These are phyloP conservation scores for Zeugodacus cucurbitae DNA, from an alignment of 1,140 invertebrate species.

Conservation along the genomic window DNA sequence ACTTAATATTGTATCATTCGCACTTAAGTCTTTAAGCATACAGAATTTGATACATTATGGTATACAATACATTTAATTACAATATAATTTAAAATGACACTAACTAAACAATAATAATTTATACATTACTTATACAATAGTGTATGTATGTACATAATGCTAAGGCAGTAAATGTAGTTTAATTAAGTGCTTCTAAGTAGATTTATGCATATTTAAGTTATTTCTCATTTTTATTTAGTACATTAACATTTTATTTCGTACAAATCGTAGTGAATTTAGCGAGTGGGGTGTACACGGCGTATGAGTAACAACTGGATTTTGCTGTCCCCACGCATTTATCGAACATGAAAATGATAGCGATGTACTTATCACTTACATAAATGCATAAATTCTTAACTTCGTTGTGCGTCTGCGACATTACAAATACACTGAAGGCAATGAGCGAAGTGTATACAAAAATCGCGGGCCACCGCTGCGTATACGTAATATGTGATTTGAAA, in stretches of 20 bases:
- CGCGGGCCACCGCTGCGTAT: neutral
- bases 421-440: neutral
- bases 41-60: neutral
- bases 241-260: neutral
- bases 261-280: neutral
- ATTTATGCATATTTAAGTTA: neutral
- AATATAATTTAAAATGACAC: conserved; percentile 25
- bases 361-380: neutral
- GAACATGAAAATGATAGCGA: neutral
- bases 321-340: neutral
- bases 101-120: conserved; percentile 23
- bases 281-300: neutral
- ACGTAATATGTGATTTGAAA: neutral
- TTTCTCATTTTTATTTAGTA: neutral
- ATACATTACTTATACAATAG: conserved; percentile 12
- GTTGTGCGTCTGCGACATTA: neutral
- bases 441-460: neutral
- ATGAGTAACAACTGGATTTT: neutral
- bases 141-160: neutral
- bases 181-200: neutral
- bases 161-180: neutral
- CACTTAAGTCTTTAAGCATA: conserved; percentile 11
- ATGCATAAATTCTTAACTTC: neutral
- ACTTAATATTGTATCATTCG: neutral
- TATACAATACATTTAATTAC: neutral